These are phyloP conservation scores for Cataglyphis albicans DNA, from an alignment of 2,888 invertebrate genomes.

Conservation along the genomic window DNA sequence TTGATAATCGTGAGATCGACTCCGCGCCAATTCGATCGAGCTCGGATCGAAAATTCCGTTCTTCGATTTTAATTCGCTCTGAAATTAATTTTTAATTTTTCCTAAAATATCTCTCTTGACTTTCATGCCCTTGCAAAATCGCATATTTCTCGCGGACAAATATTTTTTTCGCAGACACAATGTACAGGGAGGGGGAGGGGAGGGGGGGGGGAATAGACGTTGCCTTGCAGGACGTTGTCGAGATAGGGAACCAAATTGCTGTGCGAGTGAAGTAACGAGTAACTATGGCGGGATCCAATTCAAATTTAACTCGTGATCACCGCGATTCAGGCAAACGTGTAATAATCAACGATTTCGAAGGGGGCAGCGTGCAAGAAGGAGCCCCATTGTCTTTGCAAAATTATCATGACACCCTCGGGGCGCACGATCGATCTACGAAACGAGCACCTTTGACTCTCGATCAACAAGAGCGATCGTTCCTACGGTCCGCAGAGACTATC, in stretches of 20 bases:
- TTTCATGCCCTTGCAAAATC: not conserved
- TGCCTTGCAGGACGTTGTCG: not conserved
- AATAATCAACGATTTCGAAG: constrained; percentile 66
- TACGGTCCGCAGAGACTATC: constrained; percentile 5
- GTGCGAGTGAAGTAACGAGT: constrained; percentile 33
- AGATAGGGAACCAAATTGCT: constrained; percentile 45
- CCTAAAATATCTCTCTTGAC: too few relatives aligned
- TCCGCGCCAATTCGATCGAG: constrained; percentile 14
- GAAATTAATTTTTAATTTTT: too few relatives aligned
- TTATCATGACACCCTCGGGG: constrained; percentile 72
- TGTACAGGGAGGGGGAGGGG: not conserved
- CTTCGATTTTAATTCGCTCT: not conserved
- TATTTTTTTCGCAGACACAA: not conserved
- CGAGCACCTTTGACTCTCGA: constrained; percentile 63
- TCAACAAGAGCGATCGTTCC: constrained; percentile 48
- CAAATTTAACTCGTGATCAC: constrained; percentile 71
- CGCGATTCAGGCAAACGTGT: constrained; percentile 59
- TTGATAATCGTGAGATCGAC: constrained; percentile 62
- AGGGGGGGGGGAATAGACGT: too few relatives aligned
- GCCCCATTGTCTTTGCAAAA: constrained; percentile 70
- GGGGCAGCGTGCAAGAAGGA: constrained; percentile 59
- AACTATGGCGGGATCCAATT: constrained; percentile 54
- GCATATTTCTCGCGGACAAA: not conserved
- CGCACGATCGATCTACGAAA: constrained; percentile 69
- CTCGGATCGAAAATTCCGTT: not conserved